Base-by-base conservation (phyloP, 2,888 invertebrate genomes). In the Artemia sinica region DNA sequence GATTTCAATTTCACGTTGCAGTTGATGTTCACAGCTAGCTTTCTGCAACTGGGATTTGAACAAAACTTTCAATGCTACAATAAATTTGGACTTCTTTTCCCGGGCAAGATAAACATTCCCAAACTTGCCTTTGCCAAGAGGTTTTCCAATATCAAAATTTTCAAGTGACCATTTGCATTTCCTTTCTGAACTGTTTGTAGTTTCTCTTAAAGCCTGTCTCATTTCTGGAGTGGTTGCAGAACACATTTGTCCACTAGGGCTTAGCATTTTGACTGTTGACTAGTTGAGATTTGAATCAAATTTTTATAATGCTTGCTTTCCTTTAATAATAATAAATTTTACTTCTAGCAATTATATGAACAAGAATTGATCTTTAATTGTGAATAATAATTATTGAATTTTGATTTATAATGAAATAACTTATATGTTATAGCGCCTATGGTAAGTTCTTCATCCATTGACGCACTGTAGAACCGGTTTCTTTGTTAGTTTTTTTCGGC, bases 1-100 rank as follows among this genome's bases (percentile, higher is more conserved):
- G 73, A 98, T 98, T 79, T 97, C 97, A 65, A 97, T 93, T 81
- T 98, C 98, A 65, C 97, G 83, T 65, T 91, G 83, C 50, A 97
- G 87, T 78, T 97, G 97, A 78, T 95, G 91, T 76, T 95, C 91
- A 50, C 94, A 91, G 72, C 86, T 86, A 3, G 88, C 87, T 73
- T 87, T 86, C 71, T 87, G 82, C 69, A 98, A 86, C 78, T 94
- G 92, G 71, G 86, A 85, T 78, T 97, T 95, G 76, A 91, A 91
- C 4, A 95, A 80, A 0, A 93, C 92, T 80, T 94, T 92, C 48
- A 91, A 79, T 0, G 91, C 91, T 1, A 91, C 86, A 11, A 91
- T 85, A 74, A 85, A 90, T 73, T 86, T 86, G 0, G 91, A 90
- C 72, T 84, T 84, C 75, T 89, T 93, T 76, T 96, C 95, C 71